A percentile compares a stretch with the other conserved stretches of the same genome.
phyloP scores from a whole-genome alignment of 2,888 invertebrate species.

The Escarpia spicata region DNA sequence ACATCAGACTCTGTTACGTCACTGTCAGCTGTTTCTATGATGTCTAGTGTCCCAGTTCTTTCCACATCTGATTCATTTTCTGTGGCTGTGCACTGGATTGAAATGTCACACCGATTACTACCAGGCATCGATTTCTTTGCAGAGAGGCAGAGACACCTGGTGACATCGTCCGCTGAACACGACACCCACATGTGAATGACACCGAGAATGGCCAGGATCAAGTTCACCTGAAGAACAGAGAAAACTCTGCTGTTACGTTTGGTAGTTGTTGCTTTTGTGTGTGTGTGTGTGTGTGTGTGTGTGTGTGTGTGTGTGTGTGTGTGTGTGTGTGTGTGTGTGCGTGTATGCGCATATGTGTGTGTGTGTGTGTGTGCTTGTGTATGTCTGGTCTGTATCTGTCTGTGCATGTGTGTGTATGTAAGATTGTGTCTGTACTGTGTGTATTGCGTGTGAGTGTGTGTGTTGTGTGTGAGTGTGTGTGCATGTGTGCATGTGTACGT shows the following conservation, averaged over 20 bases:
- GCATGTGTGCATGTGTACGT: too few relatives aligned
- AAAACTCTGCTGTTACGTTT: neutral
- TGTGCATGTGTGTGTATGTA: neutral
- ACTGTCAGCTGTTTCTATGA: neutral
- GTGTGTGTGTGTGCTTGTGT: neutral
- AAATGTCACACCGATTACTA: neutral
- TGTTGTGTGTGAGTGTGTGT: neutral
- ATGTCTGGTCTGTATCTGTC: too few relatives aligned
- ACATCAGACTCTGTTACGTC: neutral
- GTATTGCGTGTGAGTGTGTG: neutral
- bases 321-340: neutral
- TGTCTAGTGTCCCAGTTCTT: neutral
- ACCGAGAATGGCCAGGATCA: neutral
- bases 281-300: neutral
- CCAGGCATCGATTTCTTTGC: neutral
- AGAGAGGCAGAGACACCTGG: neutral
- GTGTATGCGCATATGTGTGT: neutral
- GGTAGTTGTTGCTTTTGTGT: too few relatives aligned
- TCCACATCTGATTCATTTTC: neutral
- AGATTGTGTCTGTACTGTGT: too few relatives aligned
- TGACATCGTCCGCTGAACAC: neutral
- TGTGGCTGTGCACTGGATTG: neutral
- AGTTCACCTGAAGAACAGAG: neutral
- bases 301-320: neutral
- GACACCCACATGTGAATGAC: conserved; percentile 8